Base-by-base conservation (phyloP, 2,113 vertebrate genomes). In the Syrmaticus mikado region DNA sequence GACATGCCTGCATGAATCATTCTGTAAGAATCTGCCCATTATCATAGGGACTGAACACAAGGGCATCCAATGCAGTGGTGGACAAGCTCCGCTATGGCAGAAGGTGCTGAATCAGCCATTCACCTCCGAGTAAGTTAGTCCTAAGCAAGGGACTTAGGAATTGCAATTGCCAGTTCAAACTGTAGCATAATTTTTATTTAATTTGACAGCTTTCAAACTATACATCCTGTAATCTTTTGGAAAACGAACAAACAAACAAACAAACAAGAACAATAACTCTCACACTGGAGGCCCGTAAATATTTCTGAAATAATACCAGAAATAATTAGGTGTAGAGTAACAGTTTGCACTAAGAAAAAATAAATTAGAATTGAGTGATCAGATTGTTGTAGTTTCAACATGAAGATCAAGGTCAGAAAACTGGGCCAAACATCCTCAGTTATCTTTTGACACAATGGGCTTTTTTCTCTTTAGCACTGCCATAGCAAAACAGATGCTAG, bases 351-450 rank as follows among this genome's bases (percentile, higher is more conserved):
- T 32, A 94, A 89, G 64, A 13, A 89, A 92, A 95, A 92, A 34
- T 60, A 92, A 93, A 93, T 91, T 62, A 80, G 73, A 21, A 13
- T n/a, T 21, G 7, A 82, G 85, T 62, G 65, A 92, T 94, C 82
- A 80, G 64, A 87, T 94, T 93, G 95, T 94, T 90, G 82, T 60
- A 86, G 34, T 30, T 8, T 91, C 78, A 90, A 72, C 89, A 92
- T 48, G 79, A 89, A 94, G 91, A 91, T 95, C 91, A 91, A 91
- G 94, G 96, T 96, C 87, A 93, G 67, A 50, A 97, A 88, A 79
- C 34, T 3, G 41, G 94, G 94, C 87, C 94, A 98, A 95, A 97
- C 92, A 86, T 88, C 86, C 81, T 97, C 93, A 84, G 89, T 81
- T 95, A 60, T 91, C 94, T 95, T 92, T 65, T 84, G 34, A 95